These are phyloP conservation scores for Panopea generosa DNA, from an alignment of 2,888 invertebrate genomes.

Conservation along the genomic window DNA sequence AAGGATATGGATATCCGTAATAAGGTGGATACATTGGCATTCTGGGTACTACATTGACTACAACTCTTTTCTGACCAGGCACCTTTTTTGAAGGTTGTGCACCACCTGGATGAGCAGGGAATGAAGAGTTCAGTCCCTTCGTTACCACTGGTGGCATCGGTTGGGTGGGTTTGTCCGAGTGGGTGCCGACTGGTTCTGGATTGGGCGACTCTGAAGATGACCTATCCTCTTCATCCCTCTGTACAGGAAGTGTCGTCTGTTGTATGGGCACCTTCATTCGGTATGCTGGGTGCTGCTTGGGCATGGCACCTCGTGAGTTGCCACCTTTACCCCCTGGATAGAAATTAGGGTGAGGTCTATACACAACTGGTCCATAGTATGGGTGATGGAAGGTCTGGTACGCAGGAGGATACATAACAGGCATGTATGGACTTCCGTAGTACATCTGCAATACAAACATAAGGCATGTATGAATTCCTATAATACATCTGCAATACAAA, in stretches of 20 bases:
- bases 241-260: conserved; percentile 42
- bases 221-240: conserved; percentile 55
- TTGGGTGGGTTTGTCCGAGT: background rate
- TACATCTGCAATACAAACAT: conserved; percentile 69
- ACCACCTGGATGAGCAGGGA: background rate
- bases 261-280: conserved; percentile 33
- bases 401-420: conserved; percentile 60
- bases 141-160: background rate
- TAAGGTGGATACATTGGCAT: conserved; percentile 54
- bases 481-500: too few relatives aligned
- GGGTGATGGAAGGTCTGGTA: conserved; percentile 57
- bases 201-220: conserved; percentile 39
- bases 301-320: conserved; percentile 28
- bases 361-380: conserved; percentile 63
- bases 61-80: conserved; percentile 37
- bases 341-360: conserved; percentile 56
- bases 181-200: background rate
- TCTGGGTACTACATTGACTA: conserved; percentile 42
- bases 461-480: background rate
- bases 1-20: conserved; percentile 47
- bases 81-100: conserved; percentile 15
- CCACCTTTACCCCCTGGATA: conserved; percentile 44
- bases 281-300: conserved; percentile 30
- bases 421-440: conserved; percentile 65
- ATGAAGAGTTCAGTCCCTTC: background rate